A percentile compares a stretch with the other conserved stretches of the same genome.
Conservation (phyloP, 2,888 invertebrate genomes). For the Sericinus montela region DNA sequence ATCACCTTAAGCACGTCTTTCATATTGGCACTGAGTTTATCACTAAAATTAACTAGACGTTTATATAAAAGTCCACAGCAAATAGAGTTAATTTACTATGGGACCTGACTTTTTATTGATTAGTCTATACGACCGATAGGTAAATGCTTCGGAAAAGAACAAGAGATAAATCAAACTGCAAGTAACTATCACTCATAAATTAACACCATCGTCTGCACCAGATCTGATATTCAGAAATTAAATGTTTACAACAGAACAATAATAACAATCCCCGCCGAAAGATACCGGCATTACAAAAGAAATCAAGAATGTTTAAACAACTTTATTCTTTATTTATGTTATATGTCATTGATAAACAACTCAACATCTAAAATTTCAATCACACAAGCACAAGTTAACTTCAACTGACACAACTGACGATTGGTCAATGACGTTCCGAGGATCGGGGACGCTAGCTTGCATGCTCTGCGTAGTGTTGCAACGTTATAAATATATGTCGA, state of each 20-base stretch:
- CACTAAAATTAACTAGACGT: slow-evolving; percentile 21
- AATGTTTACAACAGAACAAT: background rate
- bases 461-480: background rate
- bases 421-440: too few species aligned
- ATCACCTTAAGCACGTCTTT: slow-evolving; percentile 50
- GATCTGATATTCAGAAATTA: background rate
- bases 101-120: slow-evolving; percentile 1
- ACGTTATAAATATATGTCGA: too few species aligned
- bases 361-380: slow-evolving; percentile 17
- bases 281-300: too few species aligned
- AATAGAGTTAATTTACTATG: background rate
- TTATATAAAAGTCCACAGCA: slow-evolving; percentile 16
- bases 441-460: slow-evolving; percentile 18
- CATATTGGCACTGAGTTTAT: slow-evolving; percentile 49
- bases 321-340: slow-evolving; percentile 13
- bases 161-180: slow-evolving; percentile 47
- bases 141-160: slow-evolving; percentile 29
- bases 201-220: background rate
- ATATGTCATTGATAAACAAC: slow-evolving; percentile 12
- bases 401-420: slow-evolving; percentile 32
- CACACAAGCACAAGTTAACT: slow-evolving; percentile 27
- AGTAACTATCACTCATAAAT: slow-evolving; percentile 15
- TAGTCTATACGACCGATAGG: slow-evolving; percentile 5
- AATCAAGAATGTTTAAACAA: too few species aligned
- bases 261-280: too few species aligned